Evolutionary conservation across 2,113 vertebrate genomes (phyloP), one percentile per base, ranked within the genome.

Genomic region (Scytalopus superciliaris): DNA sequence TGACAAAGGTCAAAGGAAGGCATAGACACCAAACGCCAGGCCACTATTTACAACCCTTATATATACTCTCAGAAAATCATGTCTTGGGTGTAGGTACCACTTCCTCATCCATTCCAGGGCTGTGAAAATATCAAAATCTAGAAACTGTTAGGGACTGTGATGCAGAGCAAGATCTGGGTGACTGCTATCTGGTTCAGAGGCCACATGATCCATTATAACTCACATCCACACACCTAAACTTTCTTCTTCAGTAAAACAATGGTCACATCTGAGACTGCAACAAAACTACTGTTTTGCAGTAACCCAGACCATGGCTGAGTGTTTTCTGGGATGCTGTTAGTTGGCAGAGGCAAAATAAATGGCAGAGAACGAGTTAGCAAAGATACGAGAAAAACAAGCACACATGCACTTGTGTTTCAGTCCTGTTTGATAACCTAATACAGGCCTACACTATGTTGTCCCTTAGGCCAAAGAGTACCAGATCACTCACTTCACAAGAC

Each of bases 1-100:
- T 83, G 81, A 73, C 53, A 90, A 72, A 90, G 53, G 62, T 80
- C 83, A 73, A 79, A 93, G 62, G n/a, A 85, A 83, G 35, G 40
- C 7, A 73, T 2, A 60, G 62, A 66, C 53, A 73, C 24, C 27
- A 82, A 90, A 85, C 1, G 19, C 22, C 3, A 39, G 31, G 35
- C 28, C 4, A n/a, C 24, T 89, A 9, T 87, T 89, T 60, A 64
- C 64, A 91, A 85, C 23, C 33, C 25, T 23, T 49, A 33, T 12
- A n/a, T 30, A 56, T 22, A 42, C 3, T 68, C 7, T 75, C 55
- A 78, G 24, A 84, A 91, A 60, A 82, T 90, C 82, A 75, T 68
- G 12, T 60, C 30, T 89, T 87, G 6, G 5, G 3, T 60, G 24
- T 55, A 52, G 19, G 42, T 60, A 63, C 14, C 8, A 23, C 21